Percentiles rank a stretch among this genome's conserved stretches.
These are phyloP conservation scores for Myxocyprinus asiaticus DNA, from an alignment of 2,113 vertebrate species.

Conservation along the genomic window DNA sequence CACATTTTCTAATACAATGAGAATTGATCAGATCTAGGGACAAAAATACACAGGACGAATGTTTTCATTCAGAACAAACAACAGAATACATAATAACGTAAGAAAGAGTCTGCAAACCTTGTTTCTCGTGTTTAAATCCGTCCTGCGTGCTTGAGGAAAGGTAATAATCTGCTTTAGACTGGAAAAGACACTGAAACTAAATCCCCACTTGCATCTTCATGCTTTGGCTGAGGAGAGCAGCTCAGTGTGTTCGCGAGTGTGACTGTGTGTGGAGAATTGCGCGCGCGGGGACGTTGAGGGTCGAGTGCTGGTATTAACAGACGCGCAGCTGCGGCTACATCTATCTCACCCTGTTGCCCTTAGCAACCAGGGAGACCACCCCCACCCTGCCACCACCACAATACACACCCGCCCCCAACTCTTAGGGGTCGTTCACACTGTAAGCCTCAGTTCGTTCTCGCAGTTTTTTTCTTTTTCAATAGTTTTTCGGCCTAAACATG, in stretches of 20 bases:
- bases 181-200: conserved; percentile 61
- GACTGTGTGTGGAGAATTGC: conserved; percentile 50
- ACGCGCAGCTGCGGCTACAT: conserved; percentile 56
- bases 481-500: no score
- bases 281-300: conserved; percentile 63
- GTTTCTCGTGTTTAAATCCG: conserved; percentile 59
- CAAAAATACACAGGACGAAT: no score
- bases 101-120: conserved; percentile 54
- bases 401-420: conserved; percentile 37
- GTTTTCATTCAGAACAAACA: background rate
- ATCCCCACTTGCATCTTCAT: conserved; percentile 58
- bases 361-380: conserved; percentile 62
- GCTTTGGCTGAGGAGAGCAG: no score
- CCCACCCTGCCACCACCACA: conserved; percentile 36
- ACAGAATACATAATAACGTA: background rate
- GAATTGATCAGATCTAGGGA: no score
- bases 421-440: no score
- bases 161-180: conserved; percentile 60
- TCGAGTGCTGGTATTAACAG: conserved; percentile 55
- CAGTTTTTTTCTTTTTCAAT: no score
- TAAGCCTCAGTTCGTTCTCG: no score
- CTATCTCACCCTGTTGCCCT: conserved; percentile 64
- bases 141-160: conserved; percentile 36
- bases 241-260: conserved; percentile 1
- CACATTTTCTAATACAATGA: background rate